phyloP scores from a whole-genome alignment of 2,888 invertebrate genomes.

The Philopedon plagiatum region DNA sequence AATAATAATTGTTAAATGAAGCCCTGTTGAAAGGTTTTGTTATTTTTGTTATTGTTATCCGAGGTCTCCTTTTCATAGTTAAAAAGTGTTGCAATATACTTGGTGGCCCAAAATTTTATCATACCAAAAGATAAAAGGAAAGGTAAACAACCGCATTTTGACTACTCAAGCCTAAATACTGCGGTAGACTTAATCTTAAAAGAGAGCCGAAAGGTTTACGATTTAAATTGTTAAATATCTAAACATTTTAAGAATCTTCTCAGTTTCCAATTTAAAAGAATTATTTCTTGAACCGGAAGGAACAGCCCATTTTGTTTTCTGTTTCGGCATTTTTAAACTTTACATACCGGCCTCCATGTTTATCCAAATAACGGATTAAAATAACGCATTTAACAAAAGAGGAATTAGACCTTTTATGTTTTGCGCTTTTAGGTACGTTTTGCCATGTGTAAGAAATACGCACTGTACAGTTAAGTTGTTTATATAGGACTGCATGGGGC shows the following conservation, averaged over 20 bases:
- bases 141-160: constrained; percentile 45
- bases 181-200: constrained; percentile 34
- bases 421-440: constrained; percentile 42
- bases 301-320: constrained; percentile 52
- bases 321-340: constrained; percentile 49
- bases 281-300: constrained; percentile 54
- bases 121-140: constrained; percentile 31
- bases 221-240: constrained; percentile 34
- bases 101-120: constrained; percentile 23
- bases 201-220: constrained; percentile 34
- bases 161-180: constrained; percentile 31
- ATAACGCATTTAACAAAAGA: constrained; percentile 53
- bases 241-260: constrained; percentile 34
- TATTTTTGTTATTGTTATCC: too few relatives aligned
- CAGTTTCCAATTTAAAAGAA: constrained; percentile 44
- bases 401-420: constrained; percentile 47
- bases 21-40: too few relatives aligned
- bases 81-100: not conserved
- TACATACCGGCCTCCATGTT: constrained; percentile 53
- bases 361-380: constrained; percentile 57
- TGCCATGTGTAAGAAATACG: constrained; percentile 39
- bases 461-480: constrained; percentile 42
- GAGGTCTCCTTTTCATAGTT: too few relatives aligned
- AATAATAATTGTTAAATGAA: too few relatives aligned
- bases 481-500: constrained; percentile 29